Conservation (phyloP, 2,113 vertebrate species). For the Pseudopipra pipra region DNA sequence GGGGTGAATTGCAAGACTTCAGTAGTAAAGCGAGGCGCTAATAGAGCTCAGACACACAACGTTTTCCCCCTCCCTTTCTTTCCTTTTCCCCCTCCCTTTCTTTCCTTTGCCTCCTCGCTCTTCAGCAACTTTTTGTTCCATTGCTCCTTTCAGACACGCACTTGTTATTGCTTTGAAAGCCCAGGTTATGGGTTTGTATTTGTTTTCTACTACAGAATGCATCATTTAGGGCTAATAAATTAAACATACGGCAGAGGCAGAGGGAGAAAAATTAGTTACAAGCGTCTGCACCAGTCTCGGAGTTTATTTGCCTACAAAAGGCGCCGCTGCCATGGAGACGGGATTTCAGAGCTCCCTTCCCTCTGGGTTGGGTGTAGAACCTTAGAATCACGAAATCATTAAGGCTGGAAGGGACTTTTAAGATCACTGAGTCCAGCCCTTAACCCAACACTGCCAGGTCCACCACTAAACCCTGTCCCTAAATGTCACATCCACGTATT, state of each 20-base stretch:
- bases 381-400: not conserved
- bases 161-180: conserved; percentile 10
- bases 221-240: conserved; percentile 59
- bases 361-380: not conserved
- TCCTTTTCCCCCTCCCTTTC: not conserved
- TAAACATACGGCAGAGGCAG: conserved; percentile 29
- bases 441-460: not conserved
- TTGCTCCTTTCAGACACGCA: not conserved
- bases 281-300: conserved; percentile 15
- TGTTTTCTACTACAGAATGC: conserved; percentile 55
- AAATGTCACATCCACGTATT: not conserved
- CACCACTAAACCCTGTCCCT: not conserved
- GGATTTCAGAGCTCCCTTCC: not conserved
- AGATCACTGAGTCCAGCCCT: rapidly evolving
- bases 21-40: conserved; percentile 15
- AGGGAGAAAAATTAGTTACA: conserved; percentile 48
- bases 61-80: not conserved
- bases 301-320: conserved; percentile 30
- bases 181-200: conserved; percentile 23
- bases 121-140: conserved; percentile 6
- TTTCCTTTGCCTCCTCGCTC: not conserved
- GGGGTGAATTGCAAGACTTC: not conserved
- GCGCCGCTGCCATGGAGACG: conserved; percentile 46
- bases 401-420: not conserved
- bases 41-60: not conserved